Evolutionary conservation across 2,888 invertebrate genomes (phyloP).

Genomic region (Crematogaster levior): DNA sequence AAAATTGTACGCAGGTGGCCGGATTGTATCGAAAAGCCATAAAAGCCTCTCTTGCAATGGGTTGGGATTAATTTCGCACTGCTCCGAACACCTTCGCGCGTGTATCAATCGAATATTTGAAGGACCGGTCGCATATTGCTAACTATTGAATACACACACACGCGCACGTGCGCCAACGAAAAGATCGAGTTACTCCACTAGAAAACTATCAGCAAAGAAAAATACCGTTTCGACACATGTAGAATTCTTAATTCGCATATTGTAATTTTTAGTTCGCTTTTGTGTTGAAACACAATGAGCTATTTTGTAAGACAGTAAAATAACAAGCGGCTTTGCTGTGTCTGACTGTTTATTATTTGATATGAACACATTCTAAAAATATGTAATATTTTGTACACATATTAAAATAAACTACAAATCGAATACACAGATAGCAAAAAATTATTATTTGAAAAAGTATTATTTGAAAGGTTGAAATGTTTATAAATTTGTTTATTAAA

Average conservation of each 20-base stretch:
- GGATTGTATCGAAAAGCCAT: conserved; percentile 42
- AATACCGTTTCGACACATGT: background rate
- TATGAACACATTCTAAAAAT: background rate
- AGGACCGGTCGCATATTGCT: background rate
- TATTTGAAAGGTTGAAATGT: background rate
- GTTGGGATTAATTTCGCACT: conserved; percentile 32
- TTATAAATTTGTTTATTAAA: background rate
- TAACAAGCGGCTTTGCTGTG: background rate
- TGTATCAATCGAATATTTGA: conserved; percentile 40
- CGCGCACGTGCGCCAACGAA: background rate
- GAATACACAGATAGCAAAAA: background rate
- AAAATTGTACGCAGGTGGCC: conserved; percentile 37
- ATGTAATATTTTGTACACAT: background rate
- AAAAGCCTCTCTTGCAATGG: conserved; percentile 22
- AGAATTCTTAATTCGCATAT: conserved; percentile 26
- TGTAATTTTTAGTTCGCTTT: background rate
- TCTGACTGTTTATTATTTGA: background rate
- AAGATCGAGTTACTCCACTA: background rate
- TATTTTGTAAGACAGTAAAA: background rate
- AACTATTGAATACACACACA: background rate
- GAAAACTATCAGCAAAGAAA: background rate
- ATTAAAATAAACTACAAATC: background rate
- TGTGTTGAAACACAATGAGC: background rate
- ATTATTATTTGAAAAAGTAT: background rate
- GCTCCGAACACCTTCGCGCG: conserved; percentile 21